Base-by-base conservation (phyloP, 2,888 invertebrate species). In the Lycocerus yunnanus region DNA sequence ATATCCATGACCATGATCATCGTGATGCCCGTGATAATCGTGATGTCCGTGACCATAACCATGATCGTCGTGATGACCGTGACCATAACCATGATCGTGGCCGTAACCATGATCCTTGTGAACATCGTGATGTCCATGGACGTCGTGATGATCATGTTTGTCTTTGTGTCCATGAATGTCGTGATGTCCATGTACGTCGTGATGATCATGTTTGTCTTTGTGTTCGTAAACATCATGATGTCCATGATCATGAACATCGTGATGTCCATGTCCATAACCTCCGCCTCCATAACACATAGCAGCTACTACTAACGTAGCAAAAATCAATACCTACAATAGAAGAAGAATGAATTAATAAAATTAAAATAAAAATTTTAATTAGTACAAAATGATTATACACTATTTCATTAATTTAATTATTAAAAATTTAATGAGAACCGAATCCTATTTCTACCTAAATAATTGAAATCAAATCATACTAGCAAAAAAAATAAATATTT, bases 21-120 rank as follows among this genome's bases (percentile, higher is more conserved):
- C 67, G 59, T n/a, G 59, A 59, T 15, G n/a, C n/a, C n/a, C 66
- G 71, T 18, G n/a, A 15, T n/a, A 66, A 18, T 18, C 18, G 71
- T 13, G 58, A 2, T 21, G 6, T 21, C 21, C 21, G 9, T 21
- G 9, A 9, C 9, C 13, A 27, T n/a, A 5, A 13, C 10, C 66
- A 15, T 15, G 71, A 59, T n/a, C 24, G 60, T 15, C 66, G 71
- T 21, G 15, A 16, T 15, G 71, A 27, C 13, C 27, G 71, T n/a
- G 59, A 15, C 13, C 66, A 66, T 27, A 20, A 27, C 67, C 61
- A 66, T 60, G 67, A 24, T 15, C 66, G 65, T 16, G 61, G n/a
- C 14, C 71, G 21, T 20, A 58, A 43, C 4, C 67, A 61, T 43
- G 68, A n/a, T n/a, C n/a, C n/a, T n/a, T n/a, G n/a, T n/a, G n/a